These are phyloP conservation scores for Catharus bicknelli DNA, from an alignment of 2,113 vertebrate species.

Conservation along the genomic window DNA sequence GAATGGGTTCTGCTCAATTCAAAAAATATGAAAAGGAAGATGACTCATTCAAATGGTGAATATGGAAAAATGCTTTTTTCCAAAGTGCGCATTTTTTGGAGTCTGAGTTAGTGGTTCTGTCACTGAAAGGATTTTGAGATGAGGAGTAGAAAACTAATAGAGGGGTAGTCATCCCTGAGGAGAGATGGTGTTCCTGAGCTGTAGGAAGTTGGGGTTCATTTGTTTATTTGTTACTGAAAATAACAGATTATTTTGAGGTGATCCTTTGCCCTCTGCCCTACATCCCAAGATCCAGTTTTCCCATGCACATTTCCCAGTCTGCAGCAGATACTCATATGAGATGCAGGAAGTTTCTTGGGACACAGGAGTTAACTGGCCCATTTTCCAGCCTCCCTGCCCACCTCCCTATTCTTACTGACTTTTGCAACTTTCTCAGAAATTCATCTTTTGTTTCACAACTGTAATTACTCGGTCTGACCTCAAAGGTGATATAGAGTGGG, in stretches of 20 bases:
- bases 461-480: conserved; percentile 25
- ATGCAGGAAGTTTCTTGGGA: background rate
- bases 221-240: background rate
- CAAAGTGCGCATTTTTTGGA: background rate
- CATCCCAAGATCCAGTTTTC: background rate
- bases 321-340: background rate
- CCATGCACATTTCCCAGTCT: background rate
- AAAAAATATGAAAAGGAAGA: background rate
- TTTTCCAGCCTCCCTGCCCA: background rate
- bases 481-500: conserved; percentile 21
- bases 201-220: background rate
- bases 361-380: background rate
- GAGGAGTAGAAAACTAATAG: background rate
- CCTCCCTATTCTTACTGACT: background rate
- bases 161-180: background rate
- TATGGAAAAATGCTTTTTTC: background rate
- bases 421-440: conserved; percentile 49
- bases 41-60: background rate
- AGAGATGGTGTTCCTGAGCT: background rate
- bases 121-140: background rate
- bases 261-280: background rate
- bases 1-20: background rate
- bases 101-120: background rate
- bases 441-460: conserved; percentile 21
- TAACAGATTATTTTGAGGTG: background rate